These are phyloP conservation scores for Rhinoderma darwinii DNA, from an alignment of 2,113 vertebrate species.

Conservation along the genomic window DNA sequence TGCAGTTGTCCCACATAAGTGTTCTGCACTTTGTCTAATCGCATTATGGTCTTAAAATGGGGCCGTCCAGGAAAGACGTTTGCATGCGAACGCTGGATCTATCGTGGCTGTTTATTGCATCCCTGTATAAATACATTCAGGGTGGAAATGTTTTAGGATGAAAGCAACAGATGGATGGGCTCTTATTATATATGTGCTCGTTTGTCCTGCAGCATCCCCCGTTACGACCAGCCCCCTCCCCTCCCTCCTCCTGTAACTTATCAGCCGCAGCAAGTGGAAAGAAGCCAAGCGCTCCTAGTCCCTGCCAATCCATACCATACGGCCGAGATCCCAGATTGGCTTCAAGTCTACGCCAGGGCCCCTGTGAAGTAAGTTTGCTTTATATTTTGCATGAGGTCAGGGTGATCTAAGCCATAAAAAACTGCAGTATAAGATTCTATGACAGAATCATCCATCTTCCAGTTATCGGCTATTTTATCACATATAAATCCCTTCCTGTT, in stretches of 20 bases:
- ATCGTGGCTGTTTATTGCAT: background rate
- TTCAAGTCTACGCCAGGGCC: conserved; percentile 96
- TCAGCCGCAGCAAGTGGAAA: conserved; percentile 85
- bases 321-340: conserved; percentile 96
- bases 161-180: background rate
- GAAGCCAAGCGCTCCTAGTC: conserved; percentile 90
- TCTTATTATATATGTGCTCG: background rate
- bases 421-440: background rate
- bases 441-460: background rate
- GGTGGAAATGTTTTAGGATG: background rate
- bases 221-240: conserved; percentile 91
- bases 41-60: no score
- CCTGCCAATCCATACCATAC: conserved; percentile 98
- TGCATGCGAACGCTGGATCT: background rate
- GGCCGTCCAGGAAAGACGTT: background rate
- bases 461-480: background rate
- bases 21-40: no score
- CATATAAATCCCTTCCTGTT: background rate
- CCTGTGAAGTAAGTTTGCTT: conserved; percentile 86
- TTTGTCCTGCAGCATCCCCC: conserved; percentile 81
- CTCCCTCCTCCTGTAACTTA: conserved; percentile 89
- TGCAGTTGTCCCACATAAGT: background rate
- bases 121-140: no score
- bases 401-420: background rate
- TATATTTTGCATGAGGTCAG: no score